Evolutionary conservation across 2,797 vertebrate species (phyloP).

Genomic region (Notolabrus celidotus): DNA sequence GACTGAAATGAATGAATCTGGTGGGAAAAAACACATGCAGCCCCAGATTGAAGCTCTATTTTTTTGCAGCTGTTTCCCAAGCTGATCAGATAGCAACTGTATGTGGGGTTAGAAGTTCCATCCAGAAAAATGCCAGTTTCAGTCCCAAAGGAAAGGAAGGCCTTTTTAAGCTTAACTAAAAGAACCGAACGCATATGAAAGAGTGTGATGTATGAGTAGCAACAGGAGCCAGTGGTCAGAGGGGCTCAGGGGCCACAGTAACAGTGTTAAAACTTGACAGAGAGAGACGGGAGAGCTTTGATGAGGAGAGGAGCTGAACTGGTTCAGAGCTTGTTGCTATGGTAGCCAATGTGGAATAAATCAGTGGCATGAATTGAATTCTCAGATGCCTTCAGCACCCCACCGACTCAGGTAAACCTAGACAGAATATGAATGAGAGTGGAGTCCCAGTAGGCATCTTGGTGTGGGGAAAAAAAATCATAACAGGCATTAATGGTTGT

Average conservation of each 20-base stretch:
- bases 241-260: constrained; percentile 38
- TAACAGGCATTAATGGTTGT: not conserved
- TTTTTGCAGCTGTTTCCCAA: constrained; percentile 15
- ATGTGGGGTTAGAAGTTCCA: constrained; percentile 16
- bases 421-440: constrained; percentile 71
- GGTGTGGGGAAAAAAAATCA: constrained; percentile 17
- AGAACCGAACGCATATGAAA: constrained; percentile 20
- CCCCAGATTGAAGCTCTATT: constrained; percentile 19
- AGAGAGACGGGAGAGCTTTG: constrained; percentile 55
- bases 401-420: constrained; percentile 67
- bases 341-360: constrained; percentile 81
- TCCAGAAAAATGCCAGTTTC: constrained; percentile 18
- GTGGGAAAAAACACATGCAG: not conserved
- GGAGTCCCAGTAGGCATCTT: constrained; percentile 20
- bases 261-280: constrained; percentile 53
- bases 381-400: constrained; percentile 75
- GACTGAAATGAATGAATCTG: not conserved
- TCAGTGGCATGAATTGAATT: constrained; percentile 72
- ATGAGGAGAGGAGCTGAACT: constrained; percentile 65
- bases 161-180: constrained; percentile 18
- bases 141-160: constrained; percentile 1
- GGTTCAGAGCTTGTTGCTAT: constrained; percentile 82
- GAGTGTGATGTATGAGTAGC: constrained; percentile 26
- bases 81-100: constrained; percentile 13
- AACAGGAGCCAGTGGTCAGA: constrained; percentile 28